These are phyloP conservation scores for Philhelius pedissequus DNA, from an alignment of 2,888 invertebrate species.

Conservation along the genomic window DNA sequence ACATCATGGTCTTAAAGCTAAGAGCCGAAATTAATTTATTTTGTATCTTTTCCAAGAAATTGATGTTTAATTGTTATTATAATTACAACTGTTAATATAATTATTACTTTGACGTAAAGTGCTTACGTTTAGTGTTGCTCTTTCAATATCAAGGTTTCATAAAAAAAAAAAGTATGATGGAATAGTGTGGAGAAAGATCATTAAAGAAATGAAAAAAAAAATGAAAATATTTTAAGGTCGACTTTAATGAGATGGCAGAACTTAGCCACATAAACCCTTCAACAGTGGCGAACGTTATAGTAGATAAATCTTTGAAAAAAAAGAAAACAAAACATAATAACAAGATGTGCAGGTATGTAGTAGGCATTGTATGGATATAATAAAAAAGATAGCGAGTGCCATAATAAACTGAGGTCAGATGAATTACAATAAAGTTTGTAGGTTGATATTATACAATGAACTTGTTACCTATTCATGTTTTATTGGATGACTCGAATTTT, in stretches of 20 bases:
- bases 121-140: slow-evolving; percentile 5
- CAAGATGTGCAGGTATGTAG: neutral
- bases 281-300: slow-evolving; percentile 28
- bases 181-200: neutral
- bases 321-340: neutral
- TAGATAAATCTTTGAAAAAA: slow-evolving; percentile 32
- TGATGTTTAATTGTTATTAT: neutral
- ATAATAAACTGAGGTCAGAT: slow-evolving; percentile 57
- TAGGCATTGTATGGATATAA: too few relatives aligned
- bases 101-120: neutral
- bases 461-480: neutral
- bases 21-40: neutral
- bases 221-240: slow-evolving; percentile 58
- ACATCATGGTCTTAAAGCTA: neutral
- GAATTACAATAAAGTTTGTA: neutral
- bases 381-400: slow-evolving; percentile 30
- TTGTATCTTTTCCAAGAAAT: slow-evolving; percentile 13
- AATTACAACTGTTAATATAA: slow-evolving; percentile 15
- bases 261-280: slow-evolving; percentile 22
- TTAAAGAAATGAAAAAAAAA: slow-evolving; percentile 4
- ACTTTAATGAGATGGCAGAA: slow-evolving; percentile 52
- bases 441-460: slow-evolving; percentile 11
- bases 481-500: neutral
- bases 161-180: neutral
- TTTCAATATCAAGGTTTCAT: slow-evolving; percentile 1